Base-by-base conservation (phyloP, 2,113 vertebrate genomes). In the Eudorcas thomsonii region DNA sequence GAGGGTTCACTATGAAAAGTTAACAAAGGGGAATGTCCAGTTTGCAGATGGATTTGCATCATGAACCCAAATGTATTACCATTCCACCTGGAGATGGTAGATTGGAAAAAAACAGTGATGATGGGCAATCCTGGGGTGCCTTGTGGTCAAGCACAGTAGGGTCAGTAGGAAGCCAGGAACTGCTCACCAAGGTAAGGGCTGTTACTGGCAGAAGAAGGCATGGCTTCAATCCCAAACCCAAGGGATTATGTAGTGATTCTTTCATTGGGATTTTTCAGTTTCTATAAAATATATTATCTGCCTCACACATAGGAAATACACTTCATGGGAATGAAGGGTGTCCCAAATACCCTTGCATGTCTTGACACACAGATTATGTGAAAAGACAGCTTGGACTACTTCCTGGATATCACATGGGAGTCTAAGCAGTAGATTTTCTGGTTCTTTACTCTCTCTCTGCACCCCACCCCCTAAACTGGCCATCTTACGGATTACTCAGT, bases 381-480 rank as follows among this genome's bases (percentile, higher is more conserved):
- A 74, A 6, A 74, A 59, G 59, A 82, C 17, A 13, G 23, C 23
- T 25, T 36, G 23, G 36, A 43, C 33, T 8, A 3, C 62, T 74
- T 21, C 23, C 25, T 60, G 43, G 54, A 43, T 10, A 14, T 50
- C 30, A 71, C 33, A 28, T 2, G 6, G 21, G 39, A 21, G 21
- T 91, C 54, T 59, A 19, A 36, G 39, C 5, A 1, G 39, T 45
- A 17, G 59, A 26, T 30, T 39, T 59, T 50, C 28, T 33, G 50
- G 43, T 26, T 39, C 17, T 52, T 90, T 21, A 17, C 39, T 64
- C 45, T 48, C 45, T 48, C 30, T 80, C 54, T 26, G 21, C 1
- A 4, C 54, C 14, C 7, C 4, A 7, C 6, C 30, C 28, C 1
- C 5, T 2, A 15, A n/a, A 28, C 0, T 6, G 59, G 28, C 28